Percentiles rank a stretch among this genome's conserved stretches.
Evolutionary conservation across 2,888 invertebrate species (phyloP).

Genomic region (Ceraclea dissimilis): DNA sequence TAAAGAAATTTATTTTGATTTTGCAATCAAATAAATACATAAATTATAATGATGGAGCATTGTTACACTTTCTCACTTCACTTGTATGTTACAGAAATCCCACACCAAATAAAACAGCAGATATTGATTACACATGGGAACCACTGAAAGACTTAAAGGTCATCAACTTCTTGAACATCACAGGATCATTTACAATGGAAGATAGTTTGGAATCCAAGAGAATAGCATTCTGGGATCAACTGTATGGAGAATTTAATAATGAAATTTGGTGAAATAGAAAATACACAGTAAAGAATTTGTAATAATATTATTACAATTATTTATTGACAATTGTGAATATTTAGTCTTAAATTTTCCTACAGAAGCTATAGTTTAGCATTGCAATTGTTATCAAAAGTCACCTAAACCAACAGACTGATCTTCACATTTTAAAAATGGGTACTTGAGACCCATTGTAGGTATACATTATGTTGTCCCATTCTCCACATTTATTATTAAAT

Average conservation of each 20-base stretch:
- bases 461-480: too few relatives aligned
- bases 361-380: too few relatives aligned
- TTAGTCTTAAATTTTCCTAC: background rate
- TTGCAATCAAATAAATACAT: background rate
- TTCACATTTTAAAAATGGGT: too few relatives aligned
- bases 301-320: background rate
- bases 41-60: background rate
- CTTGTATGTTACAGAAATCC: conserved; percentile 39
- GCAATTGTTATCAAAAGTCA: too few relatives aligned
- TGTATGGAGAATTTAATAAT: conserved; percentile 36
- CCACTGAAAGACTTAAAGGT: conserved; percentile 40
- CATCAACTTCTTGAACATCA: conserved; percentile 48
- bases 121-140: conserved; percentile 46
- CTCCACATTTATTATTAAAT: too few relatives aligned
- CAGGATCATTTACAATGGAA: conserved; percentile 43
- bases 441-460: too few relatives aligned
- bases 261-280: conserved; percentile 15
- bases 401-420: too few relatives aligned
- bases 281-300: background rate
- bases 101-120: conserved; percentile 45
- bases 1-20: conserved; percentile 30
- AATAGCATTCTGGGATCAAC: conserved; percentile 50
- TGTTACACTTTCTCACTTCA: background rate
- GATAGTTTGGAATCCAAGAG: conserved; percentile 48
- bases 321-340: background rate